Base-by-base conservation (phyloP, 2,888 invertebrate genomes). In the Caradrina clavipalpis region DNA sequence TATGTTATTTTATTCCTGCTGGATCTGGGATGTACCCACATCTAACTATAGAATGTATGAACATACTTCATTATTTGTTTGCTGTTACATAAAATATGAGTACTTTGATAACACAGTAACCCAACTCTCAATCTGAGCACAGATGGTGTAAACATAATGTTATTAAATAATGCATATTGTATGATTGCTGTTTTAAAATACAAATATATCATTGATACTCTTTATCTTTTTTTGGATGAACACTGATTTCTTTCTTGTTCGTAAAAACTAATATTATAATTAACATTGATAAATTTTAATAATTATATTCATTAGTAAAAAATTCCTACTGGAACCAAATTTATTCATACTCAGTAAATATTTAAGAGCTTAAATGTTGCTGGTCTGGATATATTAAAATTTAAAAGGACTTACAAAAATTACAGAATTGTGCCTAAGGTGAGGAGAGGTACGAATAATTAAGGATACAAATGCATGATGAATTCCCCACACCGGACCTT, bases 41-140 rank as follows among this genome's bases (percentile, higher is more conserved):
- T 4, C 17, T 19, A 50, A 42, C 13, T 69, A 45, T 6, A 59
- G 4, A 49, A 49, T 58, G 5, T 22, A 50, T 51, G 49, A 51
- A 31, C 11, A 69, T 56, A 39, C 50, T 76, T 11, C 11, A 47
- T 69, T 60, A 77, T 61, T 69, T 45, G 45, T 45, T 39, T 70
- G 49, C 53, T 42, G 26, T 49, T 35, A 39, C 53, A 54, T 42
- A 59, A 35, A 59, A 59, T 64, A 59, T 55, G 50, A 66, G 26
- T 49, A 56, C 53, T 53, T 35, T 65, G 69, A 69, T 74, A 76
- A 79, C 71, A 73, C 19, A 59, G 70, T 66, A 71, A 71, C 60
- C 72, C 67, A 72, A 64, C 69, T 63, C 65, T 57, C 57, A 72
- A 73, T 54, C 35, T 57, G 61, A 51, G 47, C 58, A 62, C 59